Evolutionary conservation across 1,140 invertebrate species (phyloP).

Genomic region (Aphis gossypii): DNA sequence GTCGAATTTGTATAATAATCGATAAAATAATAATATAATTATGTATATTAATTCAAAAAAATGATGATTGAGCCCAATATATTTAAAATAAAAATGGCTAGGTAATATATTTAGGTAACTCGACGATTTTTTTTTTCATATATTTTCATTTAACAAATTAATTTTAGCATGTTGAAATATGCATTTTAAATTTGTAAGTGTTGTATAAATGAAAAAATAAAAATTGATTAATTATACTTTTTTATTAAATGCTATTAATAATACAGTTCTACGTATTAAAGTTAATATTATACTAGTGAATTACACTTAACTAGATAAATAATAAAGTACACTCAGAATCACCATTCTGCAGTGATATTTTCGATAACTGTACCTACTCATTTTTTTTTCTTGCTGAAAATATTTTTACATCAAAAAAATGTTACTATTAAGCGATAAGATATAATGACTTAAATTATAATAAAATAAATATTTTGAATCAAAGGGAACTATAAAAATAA

Average conservation of each 20-base stretch:
- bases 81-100: not conserved
- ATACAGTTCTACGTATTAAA: not conserved
- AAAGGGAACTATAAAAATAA: not conserved
- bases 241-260: not conserved
- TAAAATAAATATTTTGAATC: not conserved
- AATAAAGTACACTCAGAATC: not conserved
- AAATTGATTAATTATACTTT: not conserved
- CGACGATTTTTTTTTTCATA: not conserved
- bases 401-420: not conserved
- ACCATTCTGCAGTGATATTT: not conserved
- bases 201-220: not conserved
- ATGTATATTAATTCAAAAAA: no score
- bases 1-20: no score
- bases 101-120: not conserved
- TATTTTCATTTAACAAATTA: not conserved
- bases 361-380: not conserved
- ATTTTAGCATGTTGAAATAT: not conserved
- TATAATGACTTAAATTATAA: not conserved
- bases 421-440: not conserved
- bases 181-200: not conserved
- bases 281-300: not conserved
- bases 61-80: not conserved
- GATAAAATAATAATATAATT: no score
- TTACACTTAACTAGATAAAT: no score
- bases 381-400: not conserved